Percentiles rank a stretch among this genome's conserved stretches.
These are phyloP conservation scores for Microhierax caerulescens DNA, from an alignment of 2,797 vertebrate genomes.

Conservation along the genomic window DNA sequence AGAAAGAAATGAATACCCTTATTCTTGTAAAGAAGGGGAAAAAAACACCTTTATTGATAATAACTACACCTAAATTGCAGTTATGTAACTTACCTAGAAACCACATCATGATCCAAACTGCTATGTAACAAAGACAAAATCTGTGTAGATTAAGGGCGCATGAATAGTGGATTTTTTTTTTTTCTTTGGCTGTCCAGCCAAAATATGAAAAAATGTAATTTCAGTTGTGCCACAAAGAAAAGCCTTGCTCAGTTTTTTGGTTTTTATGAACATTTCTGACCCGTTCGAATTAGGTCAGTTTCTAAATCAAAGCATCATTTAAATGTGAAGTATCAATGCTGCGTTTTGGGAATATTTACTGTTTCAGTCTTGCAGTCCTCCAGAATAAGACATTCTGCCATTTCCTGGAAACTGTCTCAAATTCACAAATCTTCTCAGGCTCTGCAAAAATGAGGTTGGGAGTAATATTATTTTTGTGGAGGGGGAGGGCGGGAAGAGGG, in stretches of 20 bases:
- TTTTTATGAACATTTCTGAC: neutral
- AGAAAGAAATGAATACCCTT: neutral
- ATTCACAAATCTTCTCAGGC: neutral
- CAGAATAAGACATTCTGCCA: neutral
- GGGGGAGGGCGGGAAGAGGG: rapidly evolving
- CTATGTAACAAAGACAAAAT: neutral
- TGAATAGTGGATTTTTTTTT: neutral
- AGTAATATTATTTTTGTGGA: neutral
- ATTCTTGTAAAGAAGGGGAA: neutral
- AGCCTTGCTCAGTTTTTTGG: neutral
- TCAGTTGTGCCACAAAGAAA: neutral
- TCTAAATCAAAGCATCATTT: neutral
- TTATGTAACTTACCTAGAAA: neutral
- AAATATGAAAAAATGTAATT: neutral
- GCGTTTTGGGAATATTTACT: slow-evolving; percentile 3
- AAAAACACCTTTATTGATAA: neutral
- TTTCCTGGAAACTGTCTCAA: slow-evolving; percentile 13
- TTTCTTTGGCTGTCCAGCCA: neutral
- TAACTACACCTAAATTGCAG: neutral
- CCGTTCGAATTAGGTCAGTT: neutral
- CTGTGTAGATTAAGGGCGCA: neutral
- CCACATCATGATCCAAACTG: neutral
- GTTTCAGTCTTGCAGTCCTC: neutral
- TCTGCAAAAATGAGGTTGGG: neutral
- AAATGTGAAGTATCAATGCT: neutral